These are phyloP conservation scores for Drosophila fungiperda DNA, from an alignment of 2,888 invertebrate genomes.

Conservation along the genomic window DNA sequence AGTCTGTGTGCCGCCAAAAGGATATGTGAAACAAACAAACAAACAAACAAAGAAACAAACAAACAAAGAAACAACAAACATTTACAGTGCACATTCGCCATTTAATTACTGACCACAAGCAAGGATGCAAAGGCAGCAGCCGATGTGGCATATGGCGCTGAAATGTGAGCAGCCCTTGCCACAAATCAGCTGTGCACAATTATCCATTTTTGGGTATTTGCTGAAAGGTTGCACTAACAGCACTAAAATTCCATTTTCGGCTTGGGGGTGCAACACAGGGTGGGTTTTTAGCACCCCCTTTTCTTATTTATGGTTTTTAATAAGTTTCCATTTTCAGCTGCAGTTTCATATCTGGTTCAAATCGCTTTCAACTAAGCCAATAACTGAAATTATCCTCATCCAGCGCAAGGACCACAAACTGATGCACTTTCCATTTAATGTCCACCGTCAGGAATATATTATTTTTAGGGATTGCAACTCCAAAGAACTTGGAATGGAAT, in stretches of 20 bases:
- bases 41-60: slow-evolving; percentile 43
- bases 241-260: slow-evolving; percentile 15
- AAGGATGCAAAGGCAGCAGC: slow-evolving; percentile 1
- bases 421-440: background rate
- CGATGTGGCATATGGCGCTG: slow-evolving; percentile 49
- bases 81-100: slow-evolving; percentile 61
- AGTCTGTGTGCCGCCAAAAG: slow-evolving; percentile 60
- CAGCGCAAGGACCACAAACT: background rate
- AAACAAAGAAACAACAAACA: slow-evolving; percentile 68
- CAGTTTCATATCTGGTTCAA: background rate
- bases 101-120: slow-evolving; percentile 58
- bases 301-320: background rate
- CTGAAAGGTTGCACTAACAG: slow-evolving; percentile 11
- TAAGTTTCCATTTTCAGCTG: slow-evolving; percentile 3
- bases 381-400: background rate
- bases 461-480: background rate
- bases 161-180: slow-evolving; percentile 28
- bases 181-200: slow-evolving; percentile 42
- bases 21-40: background rate
- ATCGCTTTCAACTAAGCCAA: background rate
- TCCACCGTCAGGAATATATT: background rate
- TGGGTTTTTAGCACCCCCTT: background rate
- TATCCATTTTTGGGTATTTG: slow-evolving; percentile 2
- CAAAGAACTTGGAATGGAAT: no score
- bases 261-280: background rate